Evolutionary conservation across 2,888 invertebrate genomes (phyloP).

Genomic region (Coronaproctus castanopsis): DNA sequence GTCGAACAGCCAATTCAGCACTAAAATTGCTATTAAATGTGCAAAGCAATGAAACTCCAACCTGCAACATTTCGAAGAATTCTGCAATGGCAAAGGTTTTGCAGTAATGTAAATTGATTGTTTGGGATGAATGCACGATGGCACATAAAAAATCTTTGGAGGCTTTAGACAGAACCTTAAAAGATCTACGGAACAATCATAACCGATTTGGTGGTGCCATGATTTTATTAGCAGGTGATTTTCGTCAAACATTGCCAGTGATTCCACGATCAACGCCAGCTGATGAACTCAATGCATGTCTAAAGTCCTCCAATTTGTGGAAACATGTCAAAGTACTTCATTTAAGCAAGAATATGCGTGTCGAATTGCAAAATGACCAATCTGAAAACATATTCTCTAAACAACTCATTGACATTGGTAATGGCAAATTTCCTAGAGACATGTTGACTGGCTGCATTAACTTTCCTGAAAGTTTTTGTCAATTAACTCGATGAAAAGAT

Average conservation of each 20-base stretch:
- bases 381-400: neutral
- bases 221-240: slow-evolving; percentile 21
- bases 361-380: neutral
- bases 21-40: neutral
- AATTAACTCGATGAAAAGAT: neutral
- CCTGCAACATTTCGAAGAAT: neutral
- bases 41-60: neutral
- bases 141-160: slow-evolving; percentile 19
- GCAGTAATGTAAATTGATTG: slow-evolving; percentile 11
- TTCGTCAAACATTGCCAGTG: slow-evolving; percentile 19
- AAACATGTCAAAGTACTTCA: neutral
- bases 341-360: neutral
- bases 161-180: slow-evolving; percentile 18
- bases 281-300: slow-evolving; percentile 18
- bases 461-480: neutral
- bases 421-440: neutral
- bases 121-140: slow-evolving; percentile 23
- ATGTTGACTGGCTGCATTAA: neutral
- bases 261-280: slow-evolving; percentile 8
- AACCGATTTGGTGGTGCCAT: slow-evolving; percentile 1
- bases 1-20: neutral
- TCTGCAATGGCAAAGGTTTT: slow-evolving; percentile 12
- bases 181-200: slow-evolving; percentile 2
- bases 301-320: slow-evolving; percentile 20
- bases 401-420: neutral